Evolutionary conservation across 2,113 vertebrate species (phyloP).

Genomic region (Cyprinodon brontotheroides): DNA sequence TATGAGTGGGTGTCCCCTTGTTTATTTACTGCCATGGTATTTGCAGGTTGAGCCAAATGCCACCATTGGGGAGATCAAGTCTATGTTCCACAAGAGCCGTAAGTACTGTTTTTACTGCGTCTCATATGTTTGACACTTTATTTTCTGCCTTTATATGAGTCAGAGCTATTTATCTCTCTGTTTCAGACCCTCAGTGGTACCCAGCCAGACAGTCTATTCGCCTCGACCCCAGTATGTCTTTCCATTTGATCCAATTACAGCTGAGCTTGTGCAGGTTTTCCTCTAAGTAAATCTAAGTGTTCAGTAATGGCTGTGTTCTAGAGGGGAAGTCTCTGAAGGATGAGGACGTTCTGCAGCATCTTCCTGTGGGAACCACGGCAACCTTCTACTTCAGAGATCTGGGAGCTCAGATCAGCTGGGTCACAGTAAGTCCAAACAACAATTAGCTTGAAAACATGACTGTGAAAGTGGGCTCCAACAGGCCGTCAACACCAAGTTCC

Average conservation of each 20-base stretch:
- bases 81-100: slow-evolving; percentile 91
- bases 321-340: slow-evolving; percentile 94
- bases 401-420: slow-evolving; percentile 97
- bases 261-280: neutral
- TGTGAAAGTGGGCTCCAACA: slow-evolving; percentile 17
- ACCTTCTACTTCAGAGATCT: slow-evolving; percentile 95
- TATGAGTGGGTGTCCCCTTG: neutral
- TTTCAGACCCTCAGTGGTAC: slow-evolving; percentile 92
- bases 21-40: slow-evolving; percentile 41
- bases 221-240: slow-evolving; percentile 90
- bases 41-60: slow-evolving; percentile 92
- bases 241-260: neutral
- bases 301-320: slow-evolving; percentile 56
- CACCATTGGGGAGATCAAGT: slow-evolving; percentile 93
- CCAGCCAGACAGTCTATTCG: slow-evolving; percentile 92
- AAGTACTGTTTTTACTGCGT: slow-evolving; percentile 63
- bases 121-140: neutral
- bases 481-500: slow-evolving; percentile 36
- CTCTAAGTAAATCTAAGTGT: neutral
- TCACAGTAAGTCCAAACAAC: slow-evolving; percentile 83
- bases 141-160: slow-evolving; percentile 1
- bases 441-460: slow-evolving; percentile 1
- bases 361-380: slow-evolving; percentile 95
- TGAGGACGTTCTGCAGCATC: slow-evolving; percentile 91
- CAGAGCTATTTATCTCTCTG: neutral